Base-by-base conservation (phyloP, 2,888 invertebrate genomes). In the Cyrtodaria siliqua region DNA sequence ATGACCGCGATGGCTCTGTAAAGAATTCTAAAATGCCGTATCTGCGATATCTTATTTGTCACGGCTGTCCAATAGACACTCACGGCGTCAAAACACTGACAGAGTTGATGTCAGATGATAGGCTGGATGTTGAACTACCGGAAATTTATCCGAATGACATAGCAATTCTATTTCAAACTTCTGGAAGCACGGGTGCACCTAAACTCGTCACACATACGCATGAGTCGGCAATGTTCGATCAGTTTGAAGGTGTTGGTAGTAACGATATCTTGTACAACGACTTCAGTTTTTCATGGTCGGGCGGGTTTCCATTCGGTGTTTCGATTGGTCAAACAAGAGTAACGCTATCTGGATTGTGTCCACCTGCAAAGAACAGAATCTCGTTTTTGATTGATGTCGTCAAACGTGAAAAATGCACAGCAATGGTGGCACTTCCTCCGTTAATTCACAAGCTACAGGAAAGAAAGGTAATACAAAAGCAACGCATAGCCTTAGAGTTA, bases 161-260 rank as follows among this genome's bases (percentile, higher is more conserved):
- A 2, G 49, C 52, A 2, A 9, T 29, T 8, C 23, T 71, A 2
- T 53, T 71, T 40, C 71, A 71, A 52, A 71, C 71, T 6, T 71
- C 71, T 12, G 71, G 71, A 14, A 71, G 71, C 20, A 71, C 71
- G 14, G 71, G 71, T 1, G 16, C 44, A 4, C 71, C 71, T 20
- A 71, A 71, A 20, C 20, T 42, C 2, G 59, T 64, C 1, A 42
- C 27, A 16, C 59, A 71, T 24, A 44, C 49, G 2, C 55, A 56
- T 44, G n/a, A 18, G 18, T 33, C 33, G 6, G 4, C 12, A 8
- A 33, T 33, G 33, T 33, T n/a, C 33, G 33, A 33, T n/a, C 27
- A 12, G 16, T 18, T 24, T 24, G 26, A 40, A n/a, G n/a, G n/a
- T n/a, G n/a, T 50, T 6, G 47, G 50, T 20, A 33, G 12, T 33